A percentile compares a stretch with the other conserved stretches of the same genome.
Evolutionary conservation across 2,888 invertebrate genomes (phyloP).

Genomic region (Apamea monoglypha): DNA sequence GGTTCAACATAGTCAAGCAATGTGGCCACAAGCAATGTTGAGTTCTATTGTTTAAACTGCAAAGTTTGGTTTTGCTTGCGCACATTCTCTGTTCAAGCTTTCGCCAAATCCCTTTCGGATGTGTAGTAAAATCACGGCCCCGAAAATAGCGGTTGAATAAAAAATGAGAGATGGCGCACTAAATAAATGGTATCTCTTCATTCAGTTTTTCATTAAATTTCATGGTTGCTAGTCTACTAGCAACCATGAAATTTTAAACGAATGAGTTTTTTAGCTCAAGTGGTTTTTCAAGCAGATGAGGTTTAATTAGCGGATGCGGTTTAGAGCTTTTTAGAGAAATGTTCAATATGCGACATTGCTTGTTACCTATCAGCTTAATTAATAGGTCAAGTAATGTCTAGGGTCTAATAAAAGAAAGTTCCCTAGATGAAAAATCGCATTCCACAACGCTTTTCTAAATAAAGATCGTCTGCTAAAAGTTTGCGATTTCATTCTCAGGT

Average conservation of each 20-base stretch:
- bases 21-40: constrained; percentile 31
- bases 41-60: constrained; percentile 38
- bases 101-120: constrained; percentile 72
- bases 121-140: constrained; percentile 62
- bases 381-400: neutral
- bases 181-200: constrained; percentile 25
- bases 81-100: constrained; percentile 63
- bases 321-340: too few relatives aligned
- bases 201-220: constrained; percentile 12
- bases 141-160: constrained; percentile 52
- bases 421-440: neutral
- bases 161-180: constrained; percentile 14
- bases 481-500: neutral
- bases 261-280: neutral
- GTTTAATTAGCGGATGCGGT: neutral
- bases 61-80: constrained; percentile 61
- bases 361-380: neutral
- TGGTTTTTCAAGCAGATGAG: neutral
- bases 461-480: too few relatives aligned
- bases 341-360: neutral
- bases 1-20: constrained; percentile 59
- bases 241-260: neutral
- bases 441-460: neutral
- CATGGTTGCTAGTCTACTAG: constrained; percentile 14
- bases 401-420: neutral